Base-by-base conservation (phyloP, 2,888 invertebrate species). In the Cantharis rufa region DNA sequence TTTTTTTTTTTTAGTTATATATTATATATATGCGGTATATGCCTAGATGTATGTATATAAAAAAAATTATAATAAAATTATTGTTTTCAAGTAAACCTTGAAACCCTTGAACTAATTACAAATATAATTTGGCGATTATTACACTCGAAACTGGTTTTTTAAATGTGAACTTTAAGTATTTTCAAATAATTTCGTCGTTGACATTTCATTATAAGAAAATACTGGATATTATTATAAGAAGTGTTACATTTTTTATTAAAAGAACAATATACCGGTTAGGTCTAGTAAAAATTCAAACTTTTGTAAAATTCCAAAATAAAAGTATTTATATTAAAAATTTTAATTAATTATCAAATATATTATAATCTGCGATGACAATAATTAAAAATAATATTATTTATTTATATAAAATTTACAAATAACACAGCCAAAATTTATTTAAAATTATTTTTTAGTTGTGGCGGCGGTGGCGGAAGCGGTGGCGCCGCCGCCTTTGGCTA, bases 401-500 rank as follows among this genome's bases (percentile, higher is more conserved):
- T 32, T 32, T 32, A 13, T 32, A 32, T 32, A 32, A 32, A 32
- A 32, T 32, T 32, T 32, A 32, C n/a, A 32, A 32, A 32, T 13
- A 32, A n/a, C 5, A 4, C 5, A 4, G 13, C 5, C 13, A 4
- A n/a, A 32, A 24, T 32, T 32, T 13, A 32, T 13, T 32, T 32
- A 64, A 64, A 64, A 11, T 64, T 21, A 64, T 15, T 64, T 64
- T 2, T 24, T 24, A 24, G 24, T 24, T 1, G 24, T 9, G 1
- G 24, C 7, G 1, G 24, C 24, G 24, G 24, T 9, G 24, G 24
- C 24, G 24, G 24, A 9, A 9, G 24, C 24, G 9, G 24, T 9
- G 0, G 24, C 0, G 24, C 9, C 24, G 9, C 32, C 32, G 32
- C 64, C 64, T 18, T 92, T 92, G 1, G 95, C 93, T 82, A 95